Conservation (phyloP, 2,113 vertebrate species). For the Burhinus bistriatus region DNA sequence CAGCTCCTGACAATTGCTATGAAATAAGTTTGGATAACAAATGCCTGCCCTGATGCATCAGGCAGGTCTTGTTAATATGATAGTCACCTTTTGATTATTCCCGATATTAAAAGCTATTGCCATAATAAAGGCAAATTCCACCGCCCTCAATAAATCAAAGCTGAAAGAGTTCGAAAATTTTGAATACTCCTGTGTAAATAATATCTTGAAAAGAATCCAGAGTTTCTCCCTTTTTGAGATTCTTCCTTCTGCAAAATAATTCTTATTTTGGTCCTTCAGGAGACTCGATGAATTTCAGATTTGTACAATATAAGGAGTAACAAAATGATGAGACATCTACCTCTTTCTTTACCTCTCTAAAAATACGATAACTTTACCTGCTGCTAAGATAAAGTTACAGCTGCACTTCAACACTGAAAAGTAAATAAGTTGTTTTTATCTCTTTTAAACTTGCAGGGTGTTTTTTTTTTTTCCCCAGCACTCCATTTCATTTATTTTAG, state of each 20-base stretch:
- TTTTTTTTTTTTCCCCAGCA: neutral
- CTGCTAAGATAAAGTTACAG: neutral
- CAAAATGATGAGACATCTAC: neutral
- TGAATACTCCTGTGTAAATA: neutral
- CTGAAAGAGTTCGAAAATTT: neutral
- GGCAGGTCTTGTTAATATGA: neutral
- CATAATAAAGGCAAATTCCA: neutral
- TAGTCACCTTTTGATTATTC: neutral
- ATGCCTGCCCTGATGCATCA: neutral
- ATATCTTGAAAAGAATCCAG: neutral
- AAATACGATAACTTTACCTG: neutral
- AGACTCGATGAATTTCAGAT: neutral
- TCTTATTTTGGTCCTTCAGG: neutral
- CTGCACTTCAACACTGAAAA: neutral
- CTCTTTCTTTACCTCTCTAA: neutral
- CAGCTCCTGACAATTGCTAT: neutral
- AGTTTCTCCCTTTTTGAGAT: neutral
- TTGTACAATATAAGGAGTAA: neutral
- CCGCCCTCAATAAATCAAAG: neutral
- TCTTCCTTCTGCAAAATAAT: neutral
- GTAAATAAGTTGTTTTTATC: neutral
- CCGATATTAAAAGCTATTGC: neutral
- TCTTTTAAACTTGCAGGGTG: neutral
- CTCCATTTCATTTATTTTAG: neutral
- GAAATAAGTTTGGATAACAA: neutral